A percentile compares a stretch with the other conserved stretches of the same genome.
These are phyloP conservation scores for Myotis planiceps DNA, from an alignment of 2,797 vertebrate species.

Conservation along the genomic window DNA sequence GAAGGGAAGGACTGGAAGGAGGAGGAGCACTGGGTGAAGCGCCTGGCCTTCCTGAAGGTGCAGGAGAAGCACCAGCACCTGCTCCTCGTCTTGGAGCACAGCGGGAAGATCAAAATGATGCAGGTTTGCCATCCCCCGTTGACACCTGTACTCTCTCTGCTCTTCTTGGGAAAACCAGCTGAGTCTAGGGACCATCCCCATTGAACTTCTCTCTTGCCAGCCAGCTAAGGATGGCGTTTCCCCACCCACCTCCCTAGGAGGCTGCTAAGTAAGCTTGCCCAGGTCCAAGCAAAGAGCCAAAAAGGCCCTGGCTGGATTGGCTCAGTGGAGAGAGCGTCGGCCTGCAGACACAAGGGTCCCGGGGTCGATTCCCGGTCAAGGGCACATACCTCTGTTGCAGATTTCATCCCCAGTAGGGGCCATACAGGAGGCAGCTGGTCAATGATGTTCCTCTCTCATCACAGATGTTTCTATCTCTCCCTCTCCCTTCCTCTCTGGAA, in stretches of 20 bases:
- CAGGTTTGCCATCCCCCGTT: slow-evolving; percentile 80
- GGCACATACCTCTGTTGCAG: too few species aligned
- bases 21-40: slow-evolving; percentile 72
- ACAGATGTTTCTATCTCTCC: too few species aligned
- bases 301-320: too few species aligned
- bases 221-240: neutral
- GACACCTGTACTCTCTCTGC: neutral
- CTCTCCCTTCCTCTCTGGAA: too few species aligned
- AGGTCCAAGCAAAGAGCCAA: neutral
- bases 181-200: neutral
- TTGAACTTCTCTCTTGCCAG: neutral
- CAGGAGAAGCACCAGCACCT: slow-evolving; percentile 67
- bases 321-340: too few species aligned
- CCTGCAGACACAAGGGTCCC: too few species aligned
- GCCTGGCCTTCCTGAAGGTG: slow-evolving; percentile 80
- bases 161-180: neutral
- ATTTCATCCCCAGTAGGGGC: too few species aligned
- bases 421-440: too few species aligned
- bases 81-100: slow-evolving; percentile 83
- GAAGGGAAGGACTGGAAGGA: slow-evolving; percentile 72
- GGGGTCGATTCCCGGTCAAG: too few species aligned
- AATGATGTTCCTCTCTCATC: too few species aligned
- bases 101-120: slow-evolving; percentile 83
- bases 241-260: neutral
- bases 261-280: neutral